Evolutionary conservation across 2,888 invertebrate species (phyloP).

Genomic region (Homarus gammarus): DNA sequence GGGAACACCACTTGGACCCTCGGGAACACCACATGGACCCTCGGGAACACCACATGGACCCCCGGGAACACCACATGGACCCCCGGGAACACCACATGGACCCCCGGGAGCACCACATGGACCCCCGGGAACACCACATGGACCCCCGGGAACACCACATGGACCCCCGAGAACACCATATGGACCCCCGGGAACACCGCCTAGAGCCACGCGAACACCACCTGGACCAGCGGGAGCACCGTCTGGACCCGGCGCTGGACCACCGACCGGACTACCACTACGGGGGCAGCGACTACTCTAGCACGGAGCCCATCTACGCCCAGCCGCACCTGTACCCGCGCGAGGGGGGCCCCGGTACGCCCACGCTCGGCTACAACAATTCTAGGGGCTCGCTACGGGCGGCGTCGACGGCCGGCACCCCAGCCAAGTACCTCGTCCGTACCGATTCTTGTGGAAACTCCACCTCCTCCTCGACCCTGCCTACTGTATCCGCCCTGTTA

Average conservation of each 20-base stretch:
- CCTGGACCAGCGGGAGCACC: constrained; percentile 21
- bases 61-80: constrained; percentile 11
- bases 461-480: constrained; percentile 73
- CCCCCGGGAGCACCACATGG: constrained; percentile 43
- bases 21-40: constrained; percentile 53
- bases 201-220: constrained; percentile 22
- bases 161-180: neutral
- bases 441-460: constrained; percentile 71
- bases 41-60: constrained; percentile 12
- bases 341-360: constrained; percentile 59
- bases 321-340: constrained; percentile 74
- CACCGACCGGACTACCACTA: constrained; percentile 73
- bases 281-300: constrained; percentile 75
- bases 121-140: constrained; percentile 45
- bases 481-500: constrained; percentile 75
- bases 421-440: constrained; percentile 69
- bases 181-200: constrained; percentile 59
- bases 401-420: constrained; percentile 58
- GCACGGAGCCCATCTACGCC: constrained; percentile 75
- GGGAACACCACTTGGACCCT: constrained; percentile 34
- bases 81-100: constrained; percentile 43
- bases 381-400: constrained; percentile 59
- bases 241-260: constrained; percentile 51
- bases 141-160: constrained; percentile 37
- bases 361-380: constrained; percentile 59